These are phyloP conservation scores for Paralichthys olivaceus DNA, from an alignment of 2,113 vertebrate genomes.

Conservation along the genomic window DNA sequence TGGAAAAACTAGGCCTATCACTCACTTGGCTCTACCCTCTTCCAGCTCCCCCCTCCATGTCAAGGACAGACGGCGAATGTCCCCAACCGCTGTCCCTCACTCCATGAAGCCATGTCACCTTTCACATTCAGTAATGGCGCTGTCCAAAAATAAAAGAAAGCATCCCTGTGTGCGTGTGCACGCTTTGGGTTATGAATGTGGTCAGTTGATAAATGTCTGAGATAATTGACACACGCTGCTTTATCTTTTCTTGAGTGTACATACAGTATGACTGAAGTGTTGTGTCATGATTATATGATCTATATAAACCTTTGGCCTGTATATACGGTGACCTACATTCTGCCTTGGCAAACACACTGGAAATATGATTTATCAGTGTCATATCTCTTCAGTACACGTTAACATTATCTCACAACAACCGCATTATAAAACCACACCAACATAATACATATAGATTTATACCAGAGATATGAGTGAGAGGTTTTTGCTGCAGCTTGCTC, in stretches of 20 bases:
- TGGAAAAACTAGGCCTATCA: conserved; percentile 53
- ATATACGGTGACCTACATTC: not conserved
- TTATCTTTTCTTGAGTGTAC: too few relatives aligned
- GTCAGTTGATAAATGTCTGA: conserved; percentile 27
- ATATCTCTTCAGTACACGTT: too few relatives aligned
- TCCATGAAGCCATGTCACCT: conserved; percentile 25
- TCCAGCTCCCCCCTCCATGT: not conserved
- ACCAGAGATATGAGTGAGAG: not conserved
- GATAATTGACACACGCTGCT: too few relatives aligned
- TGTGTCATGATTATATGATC: not conserved
- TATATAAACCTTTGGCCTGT: not conserved
- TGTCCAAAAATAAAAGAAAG: conserved; percentile 45
- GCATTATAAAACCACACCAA: too few relatives aligned
- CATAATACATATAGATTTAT: too few relatives aligned
- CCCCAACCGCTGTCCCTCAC: conserved; percentile 36
- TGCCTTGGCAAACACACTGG: not conserved
- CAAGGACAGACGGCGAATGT: conserved; percentile 60
- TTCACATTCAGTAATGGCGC: conserved; percentile 38
- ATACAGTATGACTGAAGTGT: not conserved
- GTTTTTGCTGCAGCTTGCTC: not conserved
- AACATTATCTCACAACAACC: too few relatives aligned
- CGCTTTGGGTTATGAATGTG: conserved; percentile 37
- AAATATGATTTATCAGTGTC: not conserved
- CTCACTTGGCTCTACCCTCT: conserved; percentile 24
- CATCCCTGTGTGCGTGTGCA: not conserved